A percentile compares a stretch with the other conserved stretches of the same genome.
These are phyloP conservation scores for Aythya baeri DNA, from an alignment of 2,113 vertebrate species.

Conservation along the genomic window DNA sequence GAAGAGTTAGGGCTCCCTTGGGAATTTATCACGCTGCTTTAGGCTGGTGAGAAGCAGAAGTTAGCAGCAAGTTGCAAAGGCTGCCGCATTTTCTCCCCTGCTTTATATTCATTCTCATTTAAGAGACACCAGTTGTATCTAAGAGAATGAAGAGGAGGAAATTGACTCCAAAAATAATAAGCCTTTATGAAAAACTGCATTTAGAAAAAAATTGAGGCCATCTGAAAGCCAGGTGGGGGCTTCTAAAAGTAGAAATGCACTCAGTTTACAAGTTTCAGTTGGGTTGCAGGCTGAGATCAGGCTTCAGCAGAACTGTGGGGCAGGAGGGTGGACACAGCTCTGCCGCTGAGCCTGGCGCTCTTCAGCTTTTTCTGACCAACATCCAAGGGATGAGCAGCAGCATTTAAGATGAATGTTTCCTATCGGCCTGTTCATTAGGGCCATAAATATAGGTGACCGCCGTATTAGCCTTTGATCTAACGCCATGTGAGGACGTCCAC, in stretches of 20 bases:
- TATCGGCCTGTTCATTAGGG: neutral
- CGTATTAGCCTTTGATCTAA: neutral
- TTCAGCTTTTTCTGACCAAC: neutral
- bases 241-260: neutral
- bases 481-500: neutral
- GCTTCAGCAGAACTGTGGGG: neutral
- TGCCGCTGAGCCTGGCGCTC: neutral
- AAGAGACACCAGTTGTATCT: neutral
- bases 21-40: neutral
- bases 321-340: neutral
- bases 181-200: neutral
- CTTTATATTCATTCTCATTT: neutral
- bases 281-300: neutral
- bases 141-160: neutral
- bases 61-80: neutral
- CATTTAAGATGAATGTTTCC: neutral
- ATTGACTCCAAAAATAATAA: neutral
- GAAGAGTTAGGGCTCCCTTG: conserved; percentile 11
- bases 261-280: neutral
- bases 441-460: conserved; percentile 1
- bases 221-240: neutral
- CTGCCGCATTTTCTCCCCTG: neutral
- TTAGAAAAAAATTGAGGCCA: neutral
- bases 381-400: neutral
- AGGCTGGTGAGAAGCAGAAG: neutral